A percentile compares a stretch with the other conserved stretches of the same genome.
These are phyloP conservation scores for Butorides virescens DNA, from an alignment of 2,113 vertebrate species.

Conservation along the genomic window DNA sequence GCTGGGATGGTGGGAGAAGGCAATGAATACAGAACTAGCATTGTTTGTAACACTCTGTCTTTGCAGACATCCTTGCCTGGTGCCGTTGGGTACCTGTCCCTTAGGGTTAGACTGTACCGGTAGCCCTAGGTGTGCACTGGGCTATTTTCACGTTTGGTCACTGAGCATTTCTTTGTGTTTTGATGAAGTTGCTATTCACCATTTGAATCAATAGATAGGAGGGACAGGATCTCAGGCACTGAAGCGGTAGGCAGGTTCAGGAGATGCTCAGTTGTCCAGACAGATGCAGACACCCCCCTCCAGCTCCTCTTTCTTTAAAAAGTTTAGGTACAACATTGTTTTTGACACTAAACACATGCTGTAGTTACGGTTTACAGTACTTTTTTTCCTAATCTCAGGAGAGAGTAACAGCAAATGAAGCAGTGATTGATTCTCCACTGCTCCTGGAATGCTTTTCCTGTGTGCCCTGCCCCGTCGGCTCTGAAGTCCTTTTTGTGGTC, in stretches of 20 bases:
- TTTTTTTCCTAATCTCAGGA: neutral
- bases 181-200: neutral
- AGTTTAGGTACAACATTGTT: neutral
- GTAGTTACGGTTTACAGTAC: neutral
- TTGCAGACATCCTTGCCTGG: neutral
- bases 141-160: neutral
- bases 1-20: neutral
- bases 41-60: neutral
- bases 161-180: neutral
- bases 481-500: neutral
- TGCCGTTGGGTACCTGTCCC: fast-evolving
- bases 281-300: fast-evolving
- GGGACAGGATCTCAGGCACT: neutral
- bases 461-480: fast-evolving
- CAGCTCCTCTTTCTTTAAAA: neutral
- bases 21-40: neutral
- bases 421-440: neutral
- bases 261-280: neutral
- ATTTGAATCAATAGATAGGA: neutral
- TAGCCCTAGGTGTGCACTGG: neutral
- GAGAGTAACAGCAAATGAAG: neutral
- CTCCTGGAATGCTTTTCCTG: neutral
- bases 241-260: neutral
- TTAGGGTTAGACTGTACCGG: neutral
- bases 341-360: neutral